phyloP scores from a whole-genome alignment of 2,888 invertebrate species.

The Odontocolon sp. region DNA sequence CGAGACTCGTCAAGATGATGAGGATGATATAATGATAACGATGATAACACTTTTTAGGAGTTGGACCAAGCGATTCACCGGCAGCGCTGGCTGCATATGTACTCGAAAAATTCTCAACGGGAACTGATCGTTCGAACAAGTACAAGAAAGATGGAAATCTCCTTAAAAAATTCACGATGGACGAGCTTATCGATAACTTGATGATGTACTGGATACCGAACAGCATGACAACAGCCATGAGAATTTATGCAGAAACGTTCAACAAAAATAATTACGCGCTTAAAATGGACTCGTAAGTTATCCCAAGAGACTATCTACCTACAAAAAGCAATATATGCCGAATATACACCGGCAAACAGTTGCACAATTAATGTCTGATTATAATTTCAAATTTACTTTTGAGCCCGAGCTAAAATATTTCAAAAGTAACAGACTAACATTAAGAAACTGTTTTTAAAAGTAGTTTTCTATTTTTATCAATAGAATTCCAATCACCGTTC shows the following conservation, averaged over 20 bases:
- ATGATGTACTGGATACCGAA: conserved; percentile 84
- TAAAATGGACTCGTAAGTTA: conserved; percentile 80
- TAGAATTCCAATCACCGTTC: conserved; percentile 69
- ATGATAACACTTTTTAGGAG: conserved; percentile 81
- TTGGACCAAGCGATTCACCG: conserved; percentile 89
- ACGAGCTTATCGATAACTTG: conserved; percentile 82
- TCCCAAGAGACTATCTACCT: no score
- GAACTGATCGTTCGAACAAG: conserved; percentile 83
- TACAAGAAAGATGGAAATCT: conserved; percentile 86
- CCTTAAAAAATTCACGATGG: conserved; percentile 81
- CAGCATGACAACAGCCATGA: conserved; percentile 81
- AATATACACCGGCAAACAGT: no score
- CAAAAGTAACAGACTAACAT: background rate
- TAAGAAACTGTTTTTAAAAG: background rate
- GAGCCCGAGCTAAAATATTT: no score
- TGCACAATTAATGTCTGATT: no score
- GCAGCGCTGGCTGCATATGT: conserved; percentile 94
- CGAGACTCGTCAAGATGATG: conserved; percentile 79
- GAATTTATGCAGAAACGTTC: conserved; percentile 85
- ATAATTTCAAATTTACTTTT: background rate
- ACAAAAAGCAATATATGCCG: no score
- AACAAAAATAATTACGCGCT: conserved; percentile 73
- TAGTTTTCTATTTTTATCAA: background rate
- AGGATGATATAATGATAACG: background rate
- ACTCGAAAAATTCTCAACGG: conserved; percentile 91